Evolutionary conservation across 2,888 invertebrate genomes (phyloP), one percentile per base, ranked within the genome.

Genomic region (Pimpla rufipes): DNA sequence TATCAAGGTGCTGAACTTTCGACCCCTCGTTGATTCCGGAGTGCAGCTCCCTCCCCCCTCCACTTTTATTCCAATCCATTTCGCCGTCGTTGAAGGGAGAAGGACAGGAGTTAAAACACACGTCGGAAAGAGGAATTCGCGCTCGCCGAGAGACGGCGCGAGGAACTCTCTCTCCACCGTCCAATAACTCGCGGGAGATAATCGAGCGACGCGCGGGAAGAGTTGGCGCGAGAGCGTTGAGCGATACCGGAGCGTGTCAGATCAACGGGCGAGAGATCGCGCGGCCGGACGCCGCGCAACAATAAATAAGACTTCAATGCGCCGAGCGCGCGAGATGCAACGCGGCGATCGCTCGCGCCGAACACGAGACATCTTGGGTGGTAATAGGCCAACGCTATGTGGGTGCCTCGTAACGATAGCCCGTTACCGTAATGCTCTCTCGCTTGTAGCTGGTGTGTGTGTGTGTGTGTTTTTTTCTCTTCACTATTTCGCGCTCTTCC

Each of bases 231-330:
- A 59, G 23, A 42, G 66, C 40, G 52, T 70, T 70, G 52, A 67
- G 55, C 73, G 83, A 79, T 83, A 83, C 74, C 59, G 76, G 83
- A 76, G 71, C 83, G 76, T 59, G 83, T 79, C 83, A 76, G 79
- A 83, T 83, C 79, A 79, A 79, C 57, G 79, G 66, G 75, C 70
- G 74, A 18, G 66, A 70, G 52, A 66, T 42, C 40, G 57, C 3
- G 37, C 40, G 50, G 37, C 37, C 37, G 35, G 6, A 37, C 59
- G 16, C 16, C 16, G 16, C 62, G 37, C 18, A 83, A 88, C 89
- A 86, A 91, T 91, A 91, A 91, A 91, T 89, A 91, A 91, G 91
- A 89, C 90, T 91, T 90, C 90, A 90, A 89, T 88, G 87, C 85
- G 88, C 88, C 88, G 88, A 87, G 87, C 85, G 85, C 83, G 81